phyloP scores from a whole-genome alignment of 2,113 vertebrate genomes.

The Sclerurus mexicanus region DNA sequence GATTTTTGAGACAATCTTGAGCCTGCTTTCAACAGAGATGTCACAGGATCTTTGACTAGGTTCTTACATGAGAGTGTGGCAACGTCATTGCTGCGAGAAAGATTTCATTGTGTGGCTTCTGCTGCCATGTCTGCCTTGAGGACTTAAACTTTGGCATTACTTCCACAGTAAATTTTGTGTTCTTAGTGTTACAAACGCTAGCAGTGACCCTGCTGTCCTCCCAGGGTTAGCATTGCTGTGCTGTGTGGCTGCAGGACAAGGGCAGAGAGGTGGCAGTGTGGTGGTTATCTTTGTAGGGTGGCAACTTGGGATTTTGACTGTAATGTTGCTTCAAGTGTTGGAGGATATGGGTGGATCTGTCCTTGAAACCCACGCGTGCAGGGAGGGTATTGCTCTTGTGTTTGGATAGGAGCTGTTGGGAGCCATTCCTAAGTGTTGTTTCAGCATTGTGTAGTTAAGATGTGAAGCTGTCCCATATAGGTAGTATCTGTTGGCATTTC shows the following conservation, averaged over 20 bases:
- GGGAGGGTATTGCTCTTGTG: not conserved
- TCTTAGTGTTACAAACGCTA: not conserved
- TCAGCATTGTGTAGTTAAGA: not conserved
- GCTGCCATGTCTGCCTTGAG: rapidly evolving
- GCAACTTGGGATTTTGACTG: not conserved
- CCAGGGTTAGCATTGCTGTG: rapidly evolving
- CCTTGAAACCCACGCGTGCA: rapidly evolving
- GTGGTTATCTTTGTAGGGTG: not conserved
- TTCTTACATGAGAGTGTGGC: not conserved
- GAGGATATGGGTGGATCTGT: not conserved
- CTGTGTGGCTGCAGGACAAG: not conserved
- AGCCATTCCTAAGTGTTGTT: not conserved
- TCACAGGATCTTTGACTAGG: not conserved
- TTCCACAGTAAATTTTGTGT: not conserved
- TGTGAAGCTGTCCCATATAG: not conserved
- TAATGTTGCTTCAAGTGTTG: not conserved
- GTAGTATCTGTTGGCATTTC: not conserved
- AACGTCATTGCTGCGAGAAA: not conserved
- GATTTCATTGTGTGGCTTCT: not conserved
- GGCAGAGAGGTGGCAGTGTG: not conserved
- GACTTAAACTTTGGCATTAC: not conserved
- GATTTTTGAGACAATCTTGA: not conserved
- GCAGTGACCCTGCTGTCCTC: not conserved
- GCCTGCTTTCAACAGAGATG: not conserved
- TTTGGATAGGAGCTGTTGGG: not conserved